Evolutionary conservation across 1,140 invertebrate species (phyloP).

Genomic region (Calephelis virginiensis): DNA sequence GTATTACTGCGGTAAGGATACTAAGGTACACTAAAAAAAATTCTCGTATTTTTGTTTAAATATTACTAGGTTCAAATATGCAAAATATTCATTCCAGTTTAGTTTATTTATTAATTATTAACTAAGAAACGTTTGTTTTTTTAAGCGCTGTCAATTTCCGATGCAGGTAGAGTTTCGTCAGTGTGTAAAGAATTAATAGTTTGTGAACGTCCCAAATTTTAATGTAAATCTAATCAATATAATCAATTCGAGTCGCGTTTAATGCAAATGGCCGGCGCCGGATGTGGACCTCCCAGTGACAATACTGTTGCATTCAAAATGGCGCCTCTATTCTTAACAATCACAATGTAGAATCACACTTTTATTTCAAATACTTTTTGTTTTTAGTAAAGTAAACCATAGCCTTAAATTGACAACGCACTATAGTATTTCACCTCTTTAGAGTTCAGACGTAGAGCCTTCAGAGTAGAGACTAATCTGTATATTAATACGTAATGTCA

Average conservation of each 20-base stretch:
- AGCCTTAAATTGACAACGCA: too few species aligned
- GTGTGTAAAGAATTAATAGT: constrained; percentile 1
- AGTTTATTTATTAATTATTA: too few species aligned
- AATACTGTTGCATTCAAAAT: constrained; percentile 67
- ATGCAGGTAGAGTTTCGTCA: neutral
- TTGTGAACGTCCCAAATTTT: constrained; percentile 21
- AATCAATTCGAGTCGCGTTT: constrained; percentile 66
- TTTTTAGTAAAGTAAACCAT: neutral
- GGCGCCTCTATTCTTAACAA: constrained; percentile 61
- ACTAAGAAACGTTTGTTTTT: neutral
- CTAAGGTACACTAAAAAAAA: too few species aligned
- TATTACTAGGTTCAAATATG: too few species aligned
- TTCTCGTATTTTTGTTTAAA: too few species aligned
- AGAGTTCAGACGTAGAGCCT: too few species aligned
- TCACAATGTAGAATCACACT: constrained; percentile 44
- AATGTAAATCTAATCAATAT: constrained; percentile 49
- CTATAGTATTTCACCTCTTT: too few species aligned
- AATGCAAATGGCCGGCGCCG: constrained; percentile 75
- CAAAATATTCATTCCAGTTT: too few species aligned
- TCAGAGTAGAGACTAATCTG: too few species aligned
- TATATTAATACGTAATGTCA: too few species aligned
- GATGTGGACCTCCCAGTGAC: constrained; percentile 71
- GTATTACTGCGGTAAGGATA: too few species aligned
- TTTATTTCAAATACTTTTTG: constrained; percentile 63
- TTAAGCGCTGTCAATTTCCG: neutral